These are phyloP conservation scores for Karalla daura DNA, from an alignment of 2,797 vertebrate species.

Conservation along the genomic window DNA sequence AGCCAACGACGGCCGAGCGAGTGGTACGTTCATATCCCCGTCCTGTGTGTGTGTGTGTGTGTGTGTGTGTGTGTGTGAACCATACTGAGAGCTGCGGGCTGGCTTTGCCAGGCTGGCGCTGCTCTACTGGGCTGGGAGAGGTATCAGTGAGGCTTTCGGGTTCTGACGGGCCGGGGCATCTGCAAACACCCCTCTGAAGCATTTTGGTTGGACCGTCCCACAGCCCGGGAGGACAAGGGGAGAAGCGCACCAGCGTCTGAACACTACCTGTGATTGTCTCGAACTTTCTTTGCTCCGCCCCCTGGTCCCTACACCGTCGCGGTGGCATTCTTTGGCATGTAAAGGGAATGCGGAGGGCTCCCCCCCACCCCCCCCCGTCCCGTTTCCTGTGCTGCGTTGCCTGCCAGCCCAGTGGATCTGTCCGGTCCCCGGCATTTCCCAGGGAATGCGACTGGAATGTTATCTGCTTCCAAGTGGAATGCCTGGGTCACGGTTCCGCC, in stretches of 20 bases:
- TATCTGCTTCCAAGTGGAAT: slow-evolving; percentile 66
- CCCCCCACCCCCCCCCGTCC: slow-evolving; percentile 49
- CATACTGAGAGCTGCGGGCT: background rate
- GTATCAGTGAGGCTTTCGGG: slow-evolving; percentile 11
- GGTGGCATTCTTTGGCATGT: slow-evolving; percentile 77
- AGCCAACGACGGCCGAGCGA: background rate
- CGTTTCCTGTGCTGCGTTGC: slow-evolving; percentile 54
- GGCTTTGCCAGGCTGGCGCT: slow-evolving; percentile 19
- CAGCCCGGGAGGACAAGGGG: slow-evolving; percentile 3
- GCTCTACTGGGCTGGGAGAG: background rate
- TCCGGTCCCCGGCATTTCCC: slow-evolving; percentile 65
- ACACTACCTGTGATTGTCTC: slow-evolving; percentile 27
- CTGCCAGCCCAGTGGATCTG: slow-evolving; percentile 52
- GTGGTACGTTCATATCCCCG: background rate
- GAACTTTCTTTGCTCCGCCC: slow-evolving; percentile 43
- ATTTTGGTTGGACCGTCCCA: slow-evolving; percentile 25
- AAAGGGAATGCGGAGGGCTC: slow-evolving; percentile 55
- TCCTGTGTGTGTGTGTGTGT: too few relatives aligned
- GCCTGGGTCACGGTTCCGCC: slow-evolving; percentile 62
- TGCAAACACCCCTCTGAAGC: background rate
- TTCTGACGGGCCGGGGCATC: background rate
- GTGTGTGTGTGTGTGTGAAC: too few relatives aligned
- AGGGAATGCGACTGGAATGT: slow-evolving; percentile 70
- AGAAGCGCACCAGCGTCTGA: slow-evolving; percentile 10
- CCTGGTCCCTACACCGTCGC: slow-evolving; percentile 44